phyloP scores from a whole-genome alignment of 2,888 invertebrate genomes.

The Lottia scabra region DNA sequence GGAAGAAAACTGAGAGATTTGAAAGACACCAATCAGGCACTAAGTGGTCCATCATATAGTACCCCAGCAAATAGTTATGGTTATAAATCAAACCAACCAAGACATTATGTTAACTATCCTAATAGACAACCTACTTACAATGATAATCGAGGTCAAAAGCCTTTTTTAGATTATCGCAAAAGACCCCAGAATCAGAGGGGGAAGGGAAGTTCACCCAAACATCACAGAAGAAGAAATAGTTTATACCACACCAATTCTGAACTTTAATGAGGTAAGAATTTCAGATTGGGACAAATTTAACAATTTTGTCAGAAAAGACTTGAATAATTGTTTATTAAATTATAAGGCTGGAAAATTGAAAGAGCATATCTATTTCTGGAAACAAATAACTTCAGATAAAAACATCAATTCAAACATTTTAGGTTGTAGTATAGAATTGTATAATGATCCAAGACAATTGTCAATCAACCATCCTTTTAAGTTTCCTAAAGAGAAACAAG shows the following conservation, averaged over 20 bases:
- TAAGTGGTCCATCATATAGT: neutral
- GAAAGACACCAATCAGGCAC: neutral
- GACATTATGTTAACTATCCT: neutral
- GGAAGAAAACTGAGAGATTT: neutral
- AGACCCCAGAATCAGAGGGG: neutral
- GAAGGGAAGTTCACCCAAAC: neutral
- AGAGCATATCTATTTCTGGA: slow-evolving; percentile 2
- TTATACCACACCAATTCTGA: neutral
- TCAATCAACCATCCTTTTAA: neutral
- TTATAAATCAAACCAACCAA: neutral
- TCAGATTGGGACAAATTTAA: neutral
- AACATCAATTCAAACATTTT: neutral
- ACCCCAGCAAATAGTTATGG: neutral
- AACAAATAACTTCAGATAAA: neutral
- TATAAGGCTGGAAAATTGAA: slow-evolving; percentile 9
- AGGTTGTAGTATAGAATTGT: neutral
- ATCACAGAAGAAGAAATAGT: neutral
- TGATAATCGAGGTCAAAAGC: neutral
- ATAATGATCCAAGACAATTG: neutral
- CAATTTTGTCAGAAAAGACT: neutral
- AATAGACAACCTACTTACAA: neutral
- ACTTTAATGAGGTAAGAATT: neutral
- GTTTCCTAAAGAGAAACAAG: neutral
- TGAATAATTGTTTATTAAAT: neutral
- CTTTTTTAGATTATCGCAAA: neutral